Evolutionary conservation across 2,113 vertebrate genomes (phyloP).

Genomic region (Natator depressus): DNA sequence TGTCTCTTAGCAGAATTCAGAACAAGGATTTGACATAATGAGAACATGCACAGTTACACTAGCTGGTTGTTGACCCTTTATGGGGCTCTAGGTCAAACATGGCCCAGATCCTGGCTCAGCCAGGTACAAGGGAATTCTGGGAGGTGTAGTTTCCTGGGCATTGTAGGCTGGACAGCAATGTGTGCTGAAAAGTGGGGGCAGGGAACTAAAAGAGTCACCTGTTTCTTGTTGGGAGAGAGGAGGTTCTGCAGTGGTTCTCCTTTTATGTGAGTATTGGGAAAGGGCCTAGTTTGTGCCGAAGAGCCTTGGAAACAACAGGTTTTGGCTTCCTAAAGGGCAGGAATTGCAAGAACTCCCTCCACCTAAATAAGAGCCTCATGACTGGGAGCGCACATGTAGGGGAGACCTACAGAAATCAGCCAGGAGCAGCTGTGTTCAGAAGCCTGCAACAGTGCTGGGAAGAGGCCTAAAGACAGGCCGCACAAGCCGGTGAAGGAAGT

Average conservation of each 20-base stretch:
- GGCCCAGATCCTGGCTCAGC: background rate
- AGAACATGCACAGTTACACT: background rate
- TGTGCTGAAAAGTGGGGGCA: background rate
- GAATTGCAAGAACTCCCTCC: background rate
- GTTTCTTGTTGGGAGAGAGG: background rate
- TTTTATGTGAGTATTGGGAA: background rate
- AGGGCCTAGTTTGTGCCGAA: background rate
- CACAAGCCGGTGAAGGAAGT: background rate
- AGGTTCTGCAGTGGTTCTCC: background rate
- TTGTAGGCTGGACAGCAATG: background rate
- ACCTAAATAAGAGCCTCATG: background rate
- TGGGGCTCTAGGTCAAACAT: background rate
- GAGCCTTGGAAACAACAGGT: background rate
- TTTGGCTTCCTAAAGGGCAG: background rate
- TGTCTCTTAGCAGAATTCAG: background rate
- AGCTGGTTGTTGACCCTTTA: background rate
- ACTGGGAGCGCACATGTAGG: background rate
- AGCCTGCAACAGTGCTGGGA: background rate
- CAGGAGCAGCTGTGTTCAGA: background rate
- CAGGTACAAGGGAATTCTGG: background rate
- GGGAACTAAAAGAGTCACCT: background rate
- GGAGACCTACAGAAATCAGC: background rate
- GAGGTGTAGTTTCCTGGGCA: background rate
- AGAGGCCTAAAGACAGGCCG: background rate
- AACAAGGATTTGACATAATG: background rate